Conservation (phyloP, 2,797 vertebrate genomes). For the Eulemur rubriventer region DNA sequence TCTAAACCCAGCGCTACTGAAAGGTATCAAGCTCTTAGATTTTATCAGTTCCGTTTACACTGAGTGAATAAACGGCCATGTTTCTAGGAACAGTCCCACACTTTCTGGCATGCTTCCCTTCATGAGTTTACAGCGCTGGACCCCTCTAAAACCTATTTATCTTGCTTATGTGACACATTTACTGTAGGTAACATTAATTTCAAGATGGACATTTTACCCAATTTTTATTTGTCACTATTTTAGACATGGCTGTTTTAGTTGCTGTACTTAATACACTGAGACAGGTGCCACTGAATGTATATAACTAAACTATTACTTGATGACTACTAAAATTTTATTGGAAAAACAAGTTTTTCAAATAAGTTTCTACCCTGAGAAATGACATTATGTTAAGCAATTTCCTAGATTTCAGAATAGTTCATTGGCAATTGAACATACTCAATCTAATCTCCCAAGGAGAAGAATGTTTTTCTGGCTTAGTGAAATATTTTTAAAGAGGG, state of each 20-base stretch:
- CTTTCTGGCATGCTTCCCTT: not conserved
- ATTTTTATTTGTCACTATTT: slow-evolving; percentile 21
- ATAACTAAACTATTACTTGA: slow-evolving; percentile 4
- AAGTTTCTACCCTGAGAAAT: slow-evolving; percentile 20
- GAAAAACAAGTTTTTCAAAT: slow-evolving; percentile 15
- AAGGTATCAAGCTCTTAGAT: not conserved
- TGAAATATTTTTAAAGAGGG: slow-evolving; percentile 36
- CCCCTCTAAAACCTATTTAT: not conserved
- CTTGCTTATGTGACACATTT: not conserved
- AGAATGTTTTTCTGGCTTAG: slow-evolving; percentile 9
- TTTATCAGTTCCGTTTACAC: not conserved
- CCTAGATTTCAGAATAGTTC: not conserved
- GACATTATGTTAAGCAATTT: not conserved
- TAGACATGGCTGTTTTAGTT: slow-evolving; percentile 15
- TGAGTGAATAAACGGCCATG: not conserved
- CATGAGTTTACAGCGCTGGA: not conserved
- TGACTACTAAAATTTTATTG: not conserved
- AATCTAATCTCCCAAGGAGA: not conserved
- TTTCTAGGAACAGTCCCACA: not conserved
- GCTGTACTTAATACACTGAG: not conserved
- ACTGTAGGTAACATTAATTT: not conserved
- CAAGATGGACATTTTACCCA: not conserved
- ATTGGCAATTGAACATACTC: not conserved
- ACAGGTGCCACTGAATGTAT: not conserved
- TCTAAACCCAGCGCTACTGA: not conserved